Base-by-base conservation (phyloP, 2,888 invertebrate genomes). In the Melanargia galathea region DNA sequence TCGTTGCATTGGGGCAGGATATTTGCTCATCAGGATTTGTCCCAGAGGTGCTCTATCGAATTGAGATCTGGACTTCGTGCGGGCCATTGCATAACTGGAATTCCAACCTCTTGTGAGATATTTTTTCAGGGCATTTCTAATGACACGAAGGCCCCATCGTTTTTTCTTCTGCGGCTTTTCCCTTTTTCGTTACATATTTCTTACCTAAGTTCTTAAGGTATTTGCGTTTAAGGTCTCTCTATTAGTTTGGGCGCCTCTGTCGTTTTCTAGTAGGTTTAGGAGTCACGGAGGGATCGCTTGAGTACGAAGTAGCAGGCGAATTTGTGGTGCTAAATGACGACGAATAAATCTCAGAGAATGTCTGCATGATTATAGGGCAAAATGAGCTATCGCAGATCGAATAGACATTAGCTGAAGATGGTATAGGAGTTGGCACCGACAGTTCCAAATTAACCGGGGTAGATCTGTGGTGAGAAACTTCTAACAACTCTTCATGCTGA, bases 191-290 rank as follows among this genome's bases (percentile, higher is more conserved):
- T 40, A 40, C 40, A 40, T 40, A 40, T 40, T 40, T 16, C 40
- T 40, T 40, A 40, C 40, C 40, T 60, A 65, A 60, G 52, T 69
- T 70, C 61, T 66, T 68, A 38, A 64, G 64, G 51, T 63, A 64
- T 62, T 70, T 69, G 35, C 67, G 61, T 66, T 69, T 69, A 33
- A 66, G 1, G 18, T 69, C 67, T 60, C 51, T 51, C 65, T 66
- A 70, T 63, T 67, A 52, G 60, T 66, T 62, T 62, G 45, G 54
- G 45, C 7, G 54, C n/a, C 55, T 43, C 54, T 54, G 55, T 26
- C 58, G 52, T 61, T 45, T 45, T 40, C 46, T 40, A 24, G 43
- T 33, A 8, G 33, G 20, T 13, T 26, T 54, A 54, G 4, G 52
- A 59, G 59, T 38, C 20, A 18, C 20, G 18, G 56, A 11, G 33